phyloP scores from a whole-genome alignment of 2,113 vertebrate genomes.

The Mustela nigripes region DNA sequence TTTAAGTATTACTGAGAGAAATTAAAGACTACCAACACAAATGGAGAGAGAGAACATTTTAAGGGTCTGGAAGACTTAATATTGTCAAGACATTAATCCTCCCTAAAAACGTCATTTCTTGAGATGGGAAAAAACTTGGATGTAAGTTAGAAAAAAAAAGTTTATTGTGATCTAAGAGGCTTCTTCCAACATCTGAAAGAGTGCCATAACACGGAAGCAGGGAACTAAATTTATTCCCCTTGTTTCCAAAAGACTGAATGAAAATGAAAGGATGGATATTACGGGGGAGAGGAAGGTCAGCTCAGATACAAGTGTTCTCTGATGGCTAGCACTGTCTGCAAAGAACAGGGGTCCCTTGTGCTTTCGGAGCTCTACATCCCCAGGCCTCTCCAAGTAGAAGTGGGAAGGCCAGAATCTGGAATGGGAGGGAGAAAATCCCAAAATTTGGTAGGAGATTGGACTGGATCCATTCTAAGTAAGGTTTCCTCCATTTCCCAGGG shows the following conservation, averaged over 20 bases:
- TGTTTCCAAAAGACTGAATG: constrained; percentile 18
- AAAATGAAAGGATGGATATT: not conserved
- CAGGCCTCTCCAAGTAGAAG: not conserved
- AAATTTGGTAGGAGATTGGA: not conserved
- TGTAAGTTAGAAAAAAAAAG: not conserved
- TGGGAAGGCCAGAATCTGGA: not conserved
- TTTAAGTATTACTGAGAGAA: not conserved
- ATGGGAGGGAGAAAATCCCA: constrained; percentile 4
- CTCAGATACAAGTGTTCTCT: not conserved
- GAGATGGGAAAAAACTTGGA: not conserved
- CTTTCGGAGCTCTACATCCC: not conserved
- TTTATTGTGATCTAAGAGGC: not conserved
- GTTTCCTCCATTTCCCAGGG: not conserved
- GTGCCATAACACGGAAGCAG: not conserved
- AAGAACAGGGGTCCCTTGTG: not conserved
- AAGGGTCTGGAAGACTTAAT: not conserved
- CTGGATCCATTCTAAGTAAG: not conserved
- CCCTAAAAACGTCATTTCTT: not conserved
- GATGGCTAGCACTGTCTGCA: accelerated
- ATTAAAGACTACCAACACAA: not conserved
- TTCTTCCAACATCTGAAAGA: constrained; percentile 5
- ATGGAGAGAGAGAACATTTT: not conserved
- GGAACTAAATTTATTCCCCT: not conserved
- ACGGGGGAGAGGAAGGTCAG: not conserved
- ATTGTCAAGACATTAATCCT: not conserved